Evolutionary conservation across 1,140 invertebrate species (phyloP), one percentile per base, ranked within the genome.

Genomic region (Eurytemora carolleeae): DNA sequence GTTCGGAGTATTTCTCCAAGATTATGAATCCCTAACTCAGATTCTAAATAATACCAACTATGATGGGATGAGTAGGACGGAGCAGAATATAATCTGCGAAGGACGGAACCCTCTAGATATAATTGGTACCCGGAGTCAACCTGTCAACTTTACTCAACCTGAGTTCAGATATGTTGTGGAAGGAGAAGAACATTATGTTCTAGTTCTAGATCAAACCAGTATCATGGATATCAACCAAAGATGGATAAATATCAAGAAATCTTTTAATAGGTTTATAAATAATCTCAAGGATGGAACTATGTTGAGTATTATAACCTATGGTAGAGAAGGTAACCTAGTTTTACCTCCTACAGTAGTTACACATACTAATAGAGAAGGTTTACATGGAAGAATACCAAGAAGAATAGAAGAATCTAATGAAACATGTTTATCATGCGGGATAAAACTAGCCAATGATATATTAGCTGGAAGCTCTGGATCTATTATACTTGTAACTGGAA

Each of bases 331-430:
- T 24, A 63, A 63, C 7, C 24, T 65, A 17, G 65, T 65, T 60
- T 60, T 70, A 15, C 68, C 68, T 18, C 59, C 68, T 24, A 68
- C 68, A 1, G 57, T 65, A 12, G 65, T 70, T 55, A 68, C 62
- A 15, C 65, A 66, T 26, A 64, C 66, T 17, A 70, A 70, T 59
- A 61, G 69, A 22, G 69, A 70, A 53, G 66, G 66, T 44, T 59
- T 70, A 18, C 64, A 69, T 58, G 69, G 69, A 7, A 59, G 69
- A 26, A 69, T 70, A 58, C 69, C 69, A 21, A 61, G 67, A 17
- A 58, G 54, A 24, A 53, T 56, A 12, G 60, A 62, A 2, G 55
- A 62, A n/a, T 7, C n/a, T 44, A 44, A n/a, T 44, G 15, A 22
- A n/a, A 54, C 21, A 16, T 62, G 60, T 20, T 24, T 57, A 15